Base-by-base conservation (phyloP, 2,797 vertebrate genomes). In the Onychomys arenicola region DNA sequence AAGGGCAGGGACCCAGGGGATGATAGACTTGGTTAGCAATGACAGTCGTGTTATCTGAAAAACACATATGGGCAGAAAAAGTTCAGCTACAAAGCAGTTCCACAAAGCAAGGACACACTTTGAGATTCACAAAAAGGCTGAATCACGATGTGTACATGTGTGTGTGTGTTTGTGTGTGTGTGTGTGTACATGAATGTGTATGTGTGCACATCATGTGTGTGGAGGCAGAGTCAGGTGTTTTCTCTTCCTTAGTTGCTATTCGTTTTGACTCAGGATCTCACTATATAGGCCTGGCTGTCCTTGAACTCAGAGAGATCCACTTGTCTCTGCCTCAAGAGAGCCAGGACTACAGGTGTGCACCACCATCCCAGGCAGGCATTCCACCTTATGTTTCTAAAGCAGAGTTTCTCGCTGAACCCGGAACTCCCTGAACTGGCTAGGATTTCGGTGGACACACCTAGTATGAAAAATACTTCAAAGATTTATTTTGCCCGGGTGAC, bases 1-100 rank as follows among this genome's bases (percentile, higher is more conserved):
- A 99, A 16, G 99, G 99, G 97, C 99, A 99, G 34, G 98, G 96
- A 32, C 99, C 99, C n/a, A 99, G 98, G 0, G 99, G 99, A 76
- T 99, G 99, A 97, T 99, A 99, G 34, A 98, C 99, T 98, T 99
- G 99, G 97, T 99, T 99, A 78, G 99, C 99, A 97, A 99, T 99
- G 9, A 98, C 3, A 0, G 99, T 99, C 97, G 98, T 97, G 90
- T 99, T 99, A 94, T 99, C 99, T 99, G 98, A 76, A 98, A 65
- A 96, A 52, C 8, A 81, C 43, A 90, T 65, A 65, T 1, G 25
- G 61, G 49, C 37, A 10, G 43, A 11, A 46, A 52, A 91, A 90
- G 73, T 27, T 86, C 85, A 21, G 85, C 63, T 17, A 61, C 1
- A 57, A 32, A 34, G 52, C 12, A 25, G 6, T 37, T 40, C 19